A percentile compares a stretch with the other conserved stretches of the same genome.
phyloP scores from a whole-genome alignment of 2,113 vertebrate species.

The Notothenia coriiceps region DNA sequence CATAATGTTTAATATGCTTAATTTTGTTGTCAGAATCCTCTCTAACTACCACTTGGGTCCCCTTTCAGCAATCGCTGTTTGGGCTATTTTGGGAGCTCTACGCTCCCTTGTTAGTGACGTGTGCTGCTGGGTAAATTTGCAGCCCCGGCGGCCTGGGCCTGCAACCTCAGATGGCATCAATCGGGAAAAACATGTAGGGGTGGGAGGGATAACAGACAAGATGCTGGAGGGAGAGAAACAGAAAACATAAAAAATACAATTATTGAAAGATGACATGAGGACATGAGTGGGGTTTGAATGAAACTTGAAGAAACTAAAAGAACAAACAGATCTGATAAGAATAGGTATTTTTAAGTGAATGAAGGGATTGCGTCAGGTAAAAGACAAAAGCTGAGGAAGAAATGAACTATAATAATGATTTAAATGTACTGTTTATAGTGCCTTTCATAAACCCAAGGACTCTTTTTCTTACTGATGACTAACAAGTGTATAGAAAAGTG shows the following conservation, averaged over 20 bases:
- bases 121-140: conserved; percentile 84
- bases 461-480: conserved; percentile 25
- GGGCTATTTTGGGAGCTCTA: conserved; percentile 79
- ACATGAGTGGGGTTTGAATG: background rate
- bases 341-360: background rate
- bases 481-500: conserved; percentile 26
- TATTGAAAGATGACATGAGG: background rate
- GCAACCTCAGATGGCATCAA: conserved; percentile 75
- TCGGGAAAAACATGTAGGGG: conserved; percentile 17
- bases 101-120: conserved; percentile 77
- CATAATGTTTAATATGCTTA: conserved; percentile 44
- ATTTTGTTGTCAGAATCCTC: conserved; percentile 65
- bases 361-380: background rate
- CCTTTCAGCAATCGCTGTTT: conserved; percentile 70
- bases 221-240: conserved; percentile 17
- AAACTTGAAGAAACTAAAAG: background rate
- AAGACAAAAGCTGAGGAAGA: background rate
- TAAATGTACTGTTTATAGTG: too few species aligned
- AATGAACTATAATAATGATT: too few species aligned
- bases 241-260: conserved; percentile 13
- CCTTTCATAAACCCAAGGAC: background rate
- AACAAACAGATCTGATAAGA: background rate
- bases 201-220: conserved; percentile 27
- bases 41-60: conserved; percentile 67
- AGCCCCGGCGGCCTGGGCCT: conserved; percentile 66